Conservation (phyloP, 2,888 invertebrate genomes). For the Fragum fragum region DNA sequence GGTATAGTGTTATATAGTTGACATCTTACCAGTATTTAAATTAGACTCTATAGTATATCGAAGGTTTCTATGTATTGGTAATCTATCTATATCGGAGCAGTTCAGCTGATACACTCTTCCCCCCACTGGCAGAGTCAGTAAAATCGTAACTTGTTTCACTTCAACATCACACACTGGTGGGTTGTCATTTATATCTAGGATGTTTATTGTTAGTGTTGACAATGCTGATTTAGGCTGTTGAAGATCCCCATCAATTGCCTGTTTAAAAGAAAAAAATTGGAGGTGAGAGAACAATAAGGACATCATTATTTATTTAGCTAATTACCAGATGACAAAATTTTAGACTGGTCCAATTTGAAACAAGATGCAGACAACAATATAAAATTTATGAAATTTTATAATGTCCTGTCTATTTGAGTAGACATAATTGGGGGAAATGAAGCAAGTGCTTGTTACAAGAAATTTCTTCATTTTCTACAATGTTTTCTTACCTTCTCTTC, state of each 20-base stretch:
- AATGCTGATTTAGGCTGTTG: slow-evolving; percentile 24
- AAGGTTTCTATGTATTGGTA: slow-evolving; percentile 31
- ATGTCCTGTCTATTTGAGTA: too few relatives aligned
- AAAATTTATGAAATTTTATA: too few relatives aligned
- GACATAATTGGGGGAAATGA: slow-evolving; percentile 6
- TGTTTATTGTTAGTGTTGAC: slow-evolving; percentile 34
- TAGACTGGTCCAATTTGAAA: too few relatives aligned
- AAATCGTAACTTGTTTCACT: neutral
- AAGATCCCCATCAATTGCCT: slow-evolving; percentile 54
- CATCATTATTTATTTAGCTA: too few relatives aligned
- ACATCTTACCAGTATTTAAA: neutral
- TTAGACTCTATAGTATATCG: slow-evolving; percentile 13
- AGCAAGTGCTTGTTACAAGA: neutral
- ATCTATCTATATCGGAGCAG: slow-evolving; percentile 48
- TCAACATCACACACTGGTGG: slow-evolving; percentile 28
- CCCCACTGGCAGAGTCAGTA: slow-evolving; percentile 20
- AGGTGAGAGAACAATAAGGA: too few relatives aligned
- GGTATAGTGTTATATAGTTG: too few relatives aligned
- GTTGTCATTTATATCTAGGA: slow-evolving; percentile 58
- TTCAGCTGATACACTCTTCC: slow-evolving; percentile 3
- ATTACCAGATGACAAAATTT: too few relatives aligned
- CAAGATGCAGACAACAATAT: too few relatives aligned
- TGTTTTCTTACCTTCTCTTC: neutral
- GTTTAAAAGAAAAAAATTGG: neutral
- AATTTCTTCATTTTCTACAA: slow-evolving; percentile 9